phyloP scores from a whole-genome alignment of 2,888 invertebrate genomes.

The Alentia gelatinosa region DNA sequence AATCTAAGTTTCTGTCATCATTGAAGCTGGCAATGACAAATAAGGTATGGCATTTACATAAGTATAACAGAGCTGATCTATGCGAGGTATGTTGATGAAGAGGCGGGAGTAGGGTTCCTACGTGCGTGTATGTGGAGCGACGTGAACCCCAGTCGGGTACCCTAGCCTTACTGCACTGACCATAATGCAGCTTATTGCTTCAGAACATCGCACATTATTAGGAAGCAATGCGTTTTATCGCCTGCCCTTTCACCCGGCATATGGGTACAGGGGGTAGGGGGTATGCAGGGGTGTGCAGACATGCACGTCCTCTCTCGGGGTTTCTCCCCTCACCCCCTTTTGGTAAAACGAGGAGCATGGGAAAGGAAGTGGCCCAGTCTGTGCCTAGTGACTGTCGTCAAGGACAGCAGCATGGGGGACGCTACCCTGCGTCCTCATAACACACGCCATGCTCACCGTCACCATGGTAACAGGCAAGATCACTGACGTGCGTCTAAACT shows the following conservation, averaged over 20 bases:
- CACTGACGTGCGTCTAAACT: neutral
- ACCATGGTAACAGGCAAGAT: neutral
- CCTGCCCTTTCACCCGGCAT: neutral
- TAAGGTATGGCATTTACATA: too few species aligned
- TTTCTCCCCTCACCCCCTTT: too few species aligned
- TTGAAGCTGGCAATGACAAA: too few species aligned
- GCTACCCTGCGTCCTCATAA: neutral
- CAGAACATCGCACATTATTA: neutral
- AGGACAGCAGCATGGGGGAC: neutral
- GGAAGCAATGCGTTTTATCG: neutral
- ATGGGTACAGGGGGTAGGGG: neutral
- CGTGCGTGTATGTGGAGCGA: too few species aligned
- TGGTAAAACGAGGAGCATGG: slow-evolving; percentile 23
- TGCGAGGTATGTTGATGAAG: too few species aligned
- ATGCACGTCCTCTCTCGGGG: neutral
- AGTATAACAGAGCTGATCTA: too few species aligned
- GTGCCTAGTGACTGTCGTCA: neutral
- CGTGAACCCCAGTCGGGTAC: too few species aligned
- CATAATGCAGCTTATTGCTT: neutral
- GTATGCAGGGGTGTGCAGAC: too few species aligned
- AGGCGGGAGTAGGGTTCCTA: too few species aligned
- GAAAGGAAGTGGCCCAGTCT: slow-evolving; percentile 37
- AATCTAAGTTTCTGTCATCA: too few species aligned
- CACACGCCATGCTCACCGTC: neutral
- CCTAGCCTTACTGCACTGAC: too few species aligned